Evolutionary conservation across 2,113 vertebrate genomes (phyloP).

Genomic region (Grammomys dolichurus): DNA sequence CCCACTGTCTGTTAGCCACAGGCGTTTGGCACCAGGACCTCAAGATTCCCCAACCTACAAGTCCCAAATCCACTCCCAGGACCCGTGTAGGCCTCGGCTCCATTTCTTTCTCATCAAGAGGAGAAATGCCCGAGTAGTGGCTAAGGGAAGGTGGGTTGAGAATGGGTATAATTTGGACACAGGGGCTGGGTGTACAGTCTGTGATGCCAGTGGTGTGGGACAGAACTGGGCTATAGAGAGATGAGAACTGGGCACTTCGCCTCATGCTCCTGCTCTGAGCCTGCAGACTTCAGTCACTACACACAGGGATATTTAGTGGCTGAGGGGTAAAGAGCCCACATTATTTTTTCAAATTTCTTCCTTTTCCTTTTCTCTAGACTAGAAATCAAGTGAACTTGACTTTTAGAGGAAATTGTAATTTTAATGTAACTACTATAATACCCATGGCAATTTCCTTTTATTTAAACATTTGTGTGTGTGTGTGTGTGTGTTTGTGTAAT

Average conservation of each 20-base stretch:
- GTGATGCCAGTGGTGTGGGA: background rate
- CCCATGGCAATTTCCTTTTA: background rate
- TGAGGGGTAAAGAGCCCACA: background rate
- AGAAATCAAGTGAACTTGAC: background rate
- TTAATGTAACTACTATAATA: background rate
- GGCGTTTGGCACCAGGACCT: background rate
- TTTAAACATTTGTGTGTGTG: background rate
- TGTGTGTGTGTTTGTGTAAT: background rate
- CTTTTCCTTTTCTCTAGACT: background rate
- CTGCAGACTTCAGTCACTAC: background rate
- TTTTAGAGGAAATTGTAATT: constrained; percentile 3
- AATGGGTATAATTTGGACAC: background rate
- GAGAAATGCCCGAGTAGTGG: background rate
- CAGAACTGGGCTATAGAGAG: background rate
- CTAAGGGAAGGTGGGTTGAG: background rate
- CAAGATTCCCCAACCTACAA: background rate
- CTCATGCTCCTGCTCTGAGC: background rate
- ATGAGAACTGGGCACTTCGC: background rate
- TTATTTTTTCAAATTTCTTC: background rate
- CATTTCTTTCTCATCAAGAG: background rate
- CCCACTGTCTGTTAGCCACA: background rate
- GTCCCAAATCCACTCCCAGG: background rate
- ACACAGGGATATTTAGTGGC: too few species aligned
- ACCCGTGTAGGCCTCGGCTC: background rate
- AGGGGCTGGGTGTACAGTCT: background rate